Evolutionary conservation across 2,888 invertebrate genomes (phyloP).

Genomic region (Habrosyne pyritoides): DNA sequence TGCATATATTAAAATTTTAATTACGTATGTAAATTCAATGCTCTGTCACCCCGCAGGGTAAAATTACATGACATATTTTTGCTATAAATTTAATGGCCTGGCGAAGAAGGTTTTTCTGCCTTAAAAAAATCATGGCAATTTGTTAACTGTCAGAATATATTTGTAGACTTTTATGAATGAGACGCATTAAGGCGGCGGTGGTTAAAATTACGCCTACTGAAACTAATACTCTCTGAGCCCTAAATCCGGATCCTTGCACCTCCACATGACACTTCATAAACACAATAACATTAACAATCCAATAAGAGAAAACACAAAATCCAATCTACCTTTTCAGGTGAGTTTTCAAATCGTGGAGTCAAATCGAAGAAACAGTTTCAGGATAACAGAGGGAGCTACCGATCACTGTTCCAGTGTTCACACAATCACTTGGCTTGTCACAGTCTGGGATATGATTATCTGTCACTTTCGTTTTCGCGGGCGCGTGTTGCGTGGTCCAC

Average conservation of each 20-base stretch:
- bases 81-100: too few relatives aligned
- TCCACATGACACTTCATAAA: neutral
- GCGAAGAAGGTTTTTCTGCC: too few relatives aligned
- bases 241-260: neutral
- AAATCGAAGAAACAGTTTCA: constrained; percentile 71
- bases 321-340: constrained; percentile 72
- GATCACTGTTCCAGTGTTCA: constrained; percentile 78
- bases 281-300: constrained; percentile 21
- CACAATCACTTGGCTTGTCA: constrained; percentile 75
- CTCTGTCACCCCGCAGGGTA: too few relatives aligned
- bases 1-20: neutral
- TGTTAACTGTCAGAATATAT: neutral
- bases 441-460: constrained; percentile 51
- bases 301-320: constrained; percentile 49
- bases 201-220: neutral
- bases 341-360: constrained; percentile 46
- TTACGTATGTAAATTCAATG: neutral
- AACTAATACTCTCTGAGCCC: neutral
- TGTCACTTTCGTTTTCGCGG: constrained; percentile 77
- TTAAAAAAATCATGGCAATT: neutral
- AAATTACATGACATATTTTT: too few relatives aligned
- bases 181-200: neutral
- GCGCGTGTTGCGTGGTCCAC: constrained; percentile 30
- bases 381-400: constrained; percentile 77
- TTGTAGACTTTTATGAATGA: neutral